These are phyloP conservation scores for Anabacerthia variegaticeps DNA, from an alignment of 2,797 vertebrate species.

Conservation along the genomic window DNA sequence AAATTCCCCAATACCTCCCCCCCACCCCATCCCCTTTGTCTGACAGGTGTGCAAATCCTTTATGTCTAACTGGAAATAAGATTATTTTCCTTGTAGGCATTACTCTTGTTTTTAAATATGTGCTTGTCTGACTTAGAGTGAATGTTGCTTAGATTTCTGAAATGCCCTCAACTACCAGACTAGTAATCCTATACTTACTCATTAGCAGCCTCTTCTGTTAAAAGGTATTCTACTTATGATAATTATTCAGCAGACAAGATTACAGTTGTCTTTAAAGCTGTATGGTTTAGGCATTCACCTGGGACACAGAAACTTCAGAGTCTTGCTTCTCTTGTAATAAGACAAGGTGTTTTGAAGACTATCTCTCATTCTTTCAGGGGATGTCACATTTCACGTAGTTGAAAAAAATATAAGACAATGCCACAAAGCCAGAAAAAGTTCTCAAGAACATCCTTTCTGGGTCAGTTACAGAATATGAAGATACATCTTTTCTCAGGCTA, in stretches of 20 bases:
- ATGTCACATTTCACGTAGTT: neutral
- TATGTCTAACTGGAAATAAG: neutral
- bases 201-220: neutral
- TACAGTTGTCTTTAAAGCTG: neutral
- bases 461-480: neutral
- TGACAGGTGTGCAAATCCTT: neutral
- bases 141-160: neutral
- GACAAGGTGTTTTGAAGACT: neutral
- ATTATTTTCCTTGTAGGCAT: neutral
- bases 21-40: neutral
- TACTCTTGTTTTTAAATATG: neutral
- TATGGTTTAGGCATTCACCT: neutral
- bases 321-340: neutral
- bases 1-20: neutral
- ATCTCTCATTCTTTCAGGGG: neutral
- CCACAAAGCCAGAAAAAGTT: neutral
- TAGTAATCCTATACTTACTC: neutral
- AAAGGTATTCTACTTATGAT: neutral
- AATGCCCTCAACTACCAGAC: neutral
- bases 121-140: neutral
- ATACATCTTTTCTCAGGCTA: neutral
- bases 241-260: neutral
- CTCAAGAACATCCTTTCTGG: neutral
- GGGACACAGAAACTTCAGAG: neutral
- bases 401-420: neutral